Percentiles rank a stretch among this genome's conserved stretches.
Evolutionary conservation across 2,113 vertebrate species (phyloP).

Genomic region (Phodopus roborovskii): DNA sequence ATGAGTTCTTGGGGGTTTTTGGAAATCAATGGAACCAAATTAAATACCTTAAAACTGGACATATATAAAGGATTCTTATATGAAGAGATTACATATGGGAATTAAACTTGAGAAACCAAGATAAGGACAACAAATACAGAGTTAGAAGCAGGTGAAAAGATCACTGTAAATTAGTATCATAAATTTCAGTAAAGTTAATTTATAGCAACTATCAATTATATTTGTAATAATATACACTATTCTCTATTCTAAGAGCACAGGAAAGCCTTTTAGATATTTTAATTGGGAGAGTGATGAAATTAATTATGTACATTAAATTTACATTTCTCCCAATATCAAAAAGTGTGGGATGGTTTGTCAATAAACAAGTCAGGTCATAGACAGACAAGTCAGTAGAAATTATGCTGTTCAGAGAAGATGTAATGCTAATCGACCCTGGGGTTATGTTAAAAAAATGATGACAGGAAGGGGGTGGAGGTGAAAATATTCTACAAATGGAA

Average conservation of each 20-base stretch:
- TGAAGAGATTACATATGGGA: background rate
- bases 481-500: background rate
- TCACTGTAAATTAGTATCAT: background rate
- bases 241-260: background rate
- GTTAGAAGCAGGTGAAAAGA: background rate
- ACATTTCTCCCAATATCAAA: background rate
- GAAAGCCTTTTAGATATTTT: constrained; percentile 36
- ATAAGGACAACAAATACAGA: background rate
- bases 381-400: background rate
- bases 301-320: constrained; percentile 40
- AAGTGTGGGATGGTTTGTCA: background rate
- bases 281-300: constrained; percentile 44
- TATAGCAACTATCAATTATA: background rate
- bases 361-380: background rate
- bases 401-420: background rate
- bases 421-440: background rate
- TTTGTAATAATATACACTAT: background rate
- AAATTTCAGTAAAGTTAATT: background rate
- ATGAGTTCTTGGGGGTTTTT: background rate
- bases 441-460: background rate
- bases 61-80: background rate
- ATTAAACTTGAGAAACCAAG: background rate
- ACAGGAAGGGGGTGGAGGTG: background rate
- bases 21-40: background rate
- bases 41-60: background rate